A percentile compares a stretch with the other conserved stretches of the same genome.
Conservation (phyloP, 2,888 invertebrate genomes). For the Epistrophe grossulariae region DNA sequence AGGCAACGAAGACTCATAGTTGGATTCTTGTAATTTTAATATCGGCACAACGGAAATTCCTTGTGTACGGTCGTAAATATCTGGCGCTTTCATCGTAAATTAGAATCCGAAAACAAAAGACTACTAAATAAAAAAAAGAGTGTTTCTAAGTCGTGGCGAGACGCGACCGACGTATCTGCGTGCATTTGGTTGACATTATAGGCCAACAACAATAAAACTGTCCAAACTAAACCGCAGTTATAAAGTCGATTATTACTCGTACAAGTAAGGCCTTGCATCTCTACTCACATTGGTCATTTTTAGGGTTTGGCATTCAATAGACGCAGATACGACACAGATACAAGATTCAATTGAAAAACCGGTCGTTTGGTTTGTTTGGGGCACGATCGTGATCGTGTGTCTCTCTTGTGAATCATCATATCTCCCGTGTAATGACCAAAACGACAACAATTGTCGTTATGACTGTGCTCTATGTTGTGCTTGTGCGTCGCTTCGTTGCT, state of each 20-base stretch:
- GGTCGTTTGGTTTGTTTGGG: slow-evolving; percentile 14
- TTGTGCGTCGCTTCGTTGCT: slow-evolving; percentile 35
- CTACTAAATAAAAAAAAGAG: slow-evolving; percentile 9
- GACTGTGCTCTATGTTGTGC: slow-evolving; percentile 38
- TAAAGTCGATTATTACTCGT: slow-evolving; percentile 66
- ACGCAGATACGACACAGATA: slow-evolving; percentile 4
- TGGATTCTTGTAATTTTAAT: slow-evolving; percentile 55
- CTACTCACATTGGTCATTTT: slow-evolving; percentile 60
- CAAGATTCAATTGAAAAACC: slow-evolving; percentile 28
- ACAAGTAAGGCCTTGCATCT: slow-evolving; percentile 50
- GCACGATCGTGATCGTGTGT: slow-evolving; percentile 65
- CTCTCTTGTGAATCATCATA: slow-evolving; percentile 70
- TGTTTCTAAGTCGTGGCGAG: slow-evolving; percentile 21
- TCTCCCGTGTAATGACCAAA: slow-evolving; percentile 71
- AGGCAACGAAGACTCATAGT: slow-evolving; percentile 9
- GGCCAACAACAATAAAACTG: slow-evolving; percentile 65
- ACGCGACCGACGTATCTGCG: slow-evolving; percentile 22
- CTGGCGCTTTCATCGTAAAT: slow-evolving; percentile 75
- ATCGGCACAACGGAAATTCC: slow-evolving; percentile 74
- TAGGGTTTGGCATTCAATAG: slow-evolving; percentile 63
- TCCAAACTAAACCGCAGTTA: slow-evolving; percentile 72
- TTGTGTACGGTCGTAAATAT: slow-evolving; percentile 72
- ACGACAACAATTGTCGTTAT: slow-evolving; percentile 72
- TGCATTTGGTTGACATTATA: slow-evolving; percentile 69
- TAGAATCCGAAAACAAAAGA: slow-evolving; percentile 68